Evolutionary conservation across 2,113 vertebrate genomes (phyloP).

Genomic region (Cynocephalus volans): DNA sequence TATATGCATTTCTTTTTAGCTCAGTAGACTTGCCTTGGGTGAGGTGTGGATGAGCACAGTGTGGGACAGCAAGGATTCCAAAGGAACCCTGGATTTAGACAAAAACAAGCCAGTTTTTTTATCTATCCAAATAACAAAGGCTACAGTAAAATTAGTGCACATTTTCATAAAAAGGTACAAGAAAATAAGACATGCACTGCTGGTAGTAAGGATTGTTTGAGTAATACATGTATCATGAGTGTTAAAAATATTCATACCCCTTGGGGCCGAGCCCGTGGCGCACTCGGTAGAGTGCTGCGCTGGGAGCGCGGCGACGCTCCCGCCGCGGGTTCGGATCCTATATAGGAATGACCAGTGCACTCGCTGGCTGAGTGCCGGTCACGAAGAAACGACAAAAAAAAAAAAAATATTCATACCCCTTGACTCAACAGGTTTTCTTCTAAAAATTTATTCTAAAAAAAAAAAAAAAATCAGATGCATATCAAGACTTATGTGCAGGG

Average conservation of each 20-base stretch:
- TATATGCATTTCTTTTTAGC: not conserved
- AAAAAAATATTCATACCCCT: not conserved
- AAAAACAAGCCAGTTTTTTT: not conserved
- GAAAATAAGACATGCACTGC: not conserved
- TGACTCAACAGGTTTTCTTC: constrained; percentile 24
- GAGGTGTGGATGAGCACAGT: not conserved
- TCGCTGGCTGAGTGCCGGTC: no score
- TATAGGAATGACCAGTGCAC: no score
- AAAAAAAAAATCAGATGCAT: not conserved
- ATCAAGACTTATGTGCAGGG: not conserved
- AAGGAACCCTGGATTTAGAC: constrained; percentile 33
- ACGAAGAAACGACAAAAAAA: no score
- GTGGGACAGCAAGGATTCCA: constrained; percentile 4
- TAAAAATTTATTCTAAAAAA: constrained; percentile 39
- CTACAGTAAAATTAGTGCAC: not conserved
- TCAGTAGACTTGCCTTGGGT: not conserved
- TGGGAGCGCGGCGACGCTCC: no score
- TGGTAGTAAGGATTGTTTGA: not conserved
- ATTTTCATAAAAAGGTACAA: constrained; percentile 11
- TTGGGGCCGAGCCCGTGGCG: no score
- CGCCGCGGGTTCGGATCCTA: no score
- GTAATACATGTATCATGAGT: not conserved
- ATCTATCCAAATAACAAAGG: not conserved
- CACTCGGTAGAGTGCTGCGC: no score
- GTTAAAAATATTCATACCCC: constrained; percentile 15